These are phyloP conservation scores for Paratilapia polleni DNA, from an alignment of 2,113 vertebrate species.

Conservation along the genomic window DNA sequence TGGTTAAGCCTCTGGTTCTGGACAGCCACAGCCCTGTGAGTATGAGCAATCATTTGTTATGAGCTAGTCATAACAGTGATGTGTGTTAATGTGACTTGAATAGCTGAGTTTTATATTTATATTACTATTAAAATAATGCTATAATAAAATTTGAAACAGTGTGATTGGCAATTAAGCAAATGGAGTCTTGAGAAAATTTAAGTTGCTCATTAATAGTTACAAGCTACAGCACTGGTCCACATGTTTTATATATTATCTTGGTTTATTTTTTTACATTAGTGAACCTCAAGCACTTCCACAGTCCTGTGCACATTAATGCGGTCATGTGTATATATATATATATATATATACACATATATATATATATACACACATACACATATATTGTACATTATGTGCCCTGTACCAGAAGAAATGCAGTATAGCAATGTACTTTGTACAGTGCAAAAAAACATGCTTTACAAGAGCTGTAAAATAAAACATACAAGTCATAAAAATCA, in stretches of 20 bases:
- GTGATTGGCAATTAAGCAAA: neutral
- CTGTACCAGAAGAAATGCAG: neutral
- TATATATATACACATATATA: no score
- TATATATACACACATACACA: no score
- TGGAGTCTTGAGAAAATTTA: neutral
- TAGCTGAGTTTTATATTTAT: neutral
- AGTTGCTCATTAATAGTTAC: neutral
- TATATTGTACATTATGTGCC: neutral
- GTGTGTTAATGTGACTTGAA: neutral
- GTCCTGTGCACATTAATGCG: neutral
- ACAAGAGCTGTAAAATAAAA: constrained; percentile 1
- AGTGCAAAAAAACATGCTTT: neutral
- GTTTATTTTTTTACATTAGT: neutral
- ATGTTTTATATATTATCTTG: no score
- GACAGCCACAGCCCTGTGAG: constrained; percentile 78
- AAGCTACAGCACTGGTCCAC: neutral
- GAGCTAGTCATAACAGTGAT: neutral
- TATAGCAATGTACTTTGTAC: neutral
- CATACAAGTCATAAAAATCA: no score
- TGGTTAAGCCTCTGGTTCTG: constrained; percentile 74
- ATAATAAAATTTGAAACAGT: neutral
- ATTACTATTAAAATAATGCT: no score
- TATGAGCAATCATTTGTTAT: constrained; percentile 37
- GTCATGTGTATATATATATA: neutral
- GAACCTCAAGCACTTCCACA: neutral